Conservation (phyloP, 2,888 invertebrate species). For the Diaperis boleti region DNA sequence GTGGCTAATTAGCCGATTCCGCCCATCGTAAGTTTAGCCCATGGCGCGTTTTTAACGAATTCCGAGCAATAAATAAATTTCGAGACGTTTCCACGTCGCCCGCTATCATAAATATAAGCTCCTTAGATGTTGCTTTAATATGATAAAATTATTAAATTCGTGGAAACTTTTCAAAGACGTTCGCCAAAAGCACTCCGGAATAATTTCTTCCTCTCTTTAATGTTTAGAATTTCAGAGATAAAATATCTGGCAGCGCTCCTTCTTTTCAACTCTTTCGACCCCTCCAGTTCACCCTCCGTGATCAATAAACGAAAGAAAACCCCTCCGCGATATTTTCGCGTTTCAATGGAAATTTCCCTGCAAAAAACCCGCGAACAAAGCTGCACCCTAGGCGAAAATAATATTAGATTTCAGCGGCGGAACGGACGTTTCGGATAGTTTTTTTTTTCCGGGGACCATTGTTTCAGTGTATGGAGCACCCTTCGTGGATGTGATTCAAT, state of each 20-base stretch:
- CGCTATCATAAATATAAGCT: constrained; percentile 32
- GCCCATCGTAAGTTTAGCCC: not conserved
- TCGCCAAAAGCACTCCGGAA: constrained; percentile 36
- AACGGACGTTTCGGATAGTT: constrained; percentile 27
- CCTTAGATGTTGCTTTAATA: constrained; percentile 26
- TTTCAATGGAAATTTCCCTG: constrained; percentile 34
- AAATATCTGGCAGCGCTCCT: constrained; percentile 36
- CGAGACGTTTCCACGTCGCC: constrained; percentile 24
- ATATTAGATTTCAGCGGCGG: constrained; percentile 41
- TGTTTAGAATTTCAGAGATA: constrained; percentile 43
- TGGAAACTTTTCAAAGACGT: constrained; percentile 38
- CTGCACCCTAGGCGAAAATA: constrained; percentile 22
- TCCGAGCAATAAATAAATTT: constrained; percentile 31
- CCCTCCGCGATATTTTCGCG: constrained; percentile 33
- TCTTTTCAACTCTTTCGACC: constrained; percentile 46
- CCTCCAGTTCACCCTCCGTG: constrained; percentile 41
- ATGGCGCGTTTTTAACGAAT: constrained; percentile 24
- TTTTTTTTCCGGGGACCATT: constrained; percentile 18
- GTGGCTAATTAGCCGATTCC: not conserved
- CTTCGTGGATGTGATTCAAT: constrained; percentile 43
- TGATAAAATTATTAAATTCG: constrained; percentile 40
- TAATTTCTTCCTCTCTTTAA: constrained; percentile 40
- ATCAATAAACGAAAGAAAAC: constrained; percentile 42
- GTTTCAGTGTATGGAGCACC: constrained; percentile 42
- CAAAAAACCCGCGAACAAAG: constrained; percentile 20